A percentile compares a stretch with the other conserved stretches of the same genome.
Conservation (phyloP, 2,797 vertebrate genomes). For the Petrocephalus sullivani region DNA sequence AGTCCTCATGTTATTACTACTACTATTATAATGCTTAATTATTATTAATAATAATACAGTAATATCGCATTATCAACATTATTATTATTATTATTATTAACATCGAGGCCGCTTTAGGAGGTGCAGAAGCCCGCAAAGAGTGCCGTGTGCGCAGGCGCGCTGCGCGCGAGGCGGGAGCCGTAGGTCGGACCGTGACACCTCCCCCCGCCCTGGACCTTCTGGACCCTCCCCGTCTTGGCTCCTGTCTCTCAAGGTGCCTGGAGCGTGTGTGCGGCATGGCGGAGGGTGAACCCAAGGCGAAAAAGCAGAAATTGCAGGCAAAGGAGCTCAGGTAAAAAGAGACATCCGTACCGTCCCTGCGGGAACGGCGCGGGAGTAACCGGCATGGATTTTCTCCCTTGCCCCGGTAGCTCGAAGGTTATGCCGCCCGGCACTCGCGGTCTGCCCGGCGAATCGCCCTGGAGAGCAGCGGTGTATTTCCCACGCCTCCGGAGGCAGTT, state of each 20-base stretch:
- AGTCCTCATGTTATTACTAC: background rate
- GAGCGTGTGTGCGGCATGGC: slow-evolving; percentile 12
- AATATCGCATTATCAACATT: background rate
- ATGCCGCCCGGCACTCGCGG: background rate
- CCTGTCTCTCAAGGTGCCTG: slow-evolving; percentile 13
- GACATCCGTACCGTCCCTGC: background rate
- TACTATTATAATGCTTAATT: background rate
- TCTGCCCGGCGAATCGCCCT: background rate
- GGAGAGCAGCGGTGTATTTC: background rate
- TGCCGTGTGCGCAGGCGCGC: background rate
- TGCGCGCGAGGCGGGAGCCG: background rate
- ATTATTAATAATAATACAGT: background rate
- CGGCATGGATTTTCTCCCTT: background rate
- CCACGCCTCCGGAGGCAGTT: background rate
- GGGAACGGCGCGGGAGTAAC: background rate
- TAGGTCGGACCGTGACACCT: background rate
- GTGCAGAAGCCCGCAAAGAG: background rate
- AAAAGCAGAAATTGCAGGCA: slow-evolving; percentile 20
- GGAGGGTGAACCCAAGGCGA: slow-evolving; percentile 22
- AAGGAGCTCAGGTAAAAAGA: slow-evolving; percentile 22
- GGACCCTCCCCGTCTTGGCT: background rate
- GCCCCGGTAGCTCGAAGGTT: background rate
- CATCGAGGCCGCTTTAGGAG: background rate
- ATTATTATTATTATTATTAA: background rate
- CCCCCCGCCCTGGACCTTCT: background rate